A percentile compares a stretch with the other conserved stretches of the same genome.
Conservation (phyloP, 2,888 invertebrate species). For the Plusia festucae region DNA sequence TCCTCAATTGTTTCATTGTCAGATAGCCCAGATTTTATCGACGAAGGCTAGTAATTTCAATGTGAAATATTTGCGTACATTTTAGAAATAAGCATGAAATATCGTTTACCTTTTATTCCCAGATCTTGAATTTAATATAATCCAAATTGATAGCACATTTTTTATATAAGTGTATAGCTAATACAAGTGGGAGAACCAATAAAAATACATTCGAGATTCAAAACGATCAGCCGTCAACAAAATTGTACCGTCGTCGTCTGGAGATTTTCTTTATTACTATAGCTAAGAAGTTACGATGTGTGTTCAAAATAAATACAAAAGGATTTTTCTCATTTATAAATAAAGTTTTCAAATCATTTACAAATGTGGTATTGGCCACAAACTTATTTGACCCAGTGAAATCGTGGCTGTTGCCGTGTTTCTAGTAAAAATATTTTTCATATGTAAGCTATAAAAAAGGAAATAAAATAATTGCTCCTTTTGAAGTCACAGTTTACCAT, state of each 20-base stretch:
- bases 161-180: not conserved
- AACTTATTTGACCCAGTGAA: too few species aligned
- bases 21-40: too few species aligned
- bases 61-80: too few species aligned
- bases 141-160: not conserved
- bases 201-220: slow-evolving; percentile 15
- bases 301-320: slow-evolving; percentile 7
- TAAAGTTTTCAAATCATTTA: slow-evolving; percentile 40
- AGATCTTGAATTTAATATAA: not conserved
- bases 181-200: slow-evolving; percentile 9
- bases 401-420: too few species aligned
- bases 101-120: not conserved
- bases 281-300: not conserved
- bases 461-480: too few species aligned
- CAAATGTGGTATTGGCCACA: too few species aligned
- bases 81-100: too few species aligned
- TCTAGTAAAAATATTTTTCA: too few species aligned
- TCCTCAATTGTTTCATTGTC: too few species aligned
- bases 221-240: not conserved
- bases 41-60: too few species aligned
- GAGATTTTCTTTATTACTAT: not conserved
- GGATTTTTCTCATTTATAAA: slow-evolving; percentile 29
- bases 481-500: too few species aligned
- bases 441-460: too few species aligned
- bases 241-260: not conserved